phyloP scores from a whole-genome alignment of 2,797 vertebrate species.

The Takifugu rubripes region DNA sequence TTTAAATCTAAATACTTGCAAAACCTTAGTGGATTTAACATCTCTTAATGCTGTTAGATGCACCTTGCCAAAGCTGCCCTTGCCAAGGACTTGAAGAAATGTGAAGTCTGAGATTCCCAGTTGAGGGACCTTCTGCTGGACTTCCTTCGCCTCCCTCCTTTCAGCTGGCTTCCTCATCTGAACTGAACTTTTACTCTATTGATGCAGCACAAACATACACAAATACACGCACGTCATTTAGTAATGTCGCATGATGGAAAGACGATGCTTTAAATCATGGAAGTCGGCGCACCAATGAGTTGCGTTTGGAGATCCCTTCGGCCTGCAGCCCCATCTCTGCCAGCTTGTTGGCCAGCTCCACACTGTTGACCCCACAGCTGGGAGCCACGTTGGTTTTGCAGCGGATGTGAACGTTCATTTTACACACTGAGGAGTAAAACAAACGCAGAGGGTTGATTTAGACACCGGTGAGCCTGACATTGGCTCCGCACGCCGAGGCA shows the following conservation, averaged over 20 bases:
- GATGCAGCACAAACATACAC: neutral
- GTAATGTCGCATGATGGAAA: too few relatives aligned
- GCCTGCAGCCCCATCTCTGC: conserved; percentile 94
- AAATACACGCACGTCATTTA: too few relatives aligned
- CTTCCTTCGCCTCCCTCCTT: conserved; percentile 21
- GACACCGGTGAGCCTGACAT: neutral
- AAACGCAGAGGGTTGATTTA: conserved; percentile 22
- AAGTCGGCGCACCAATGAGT: conserved; percentile 60
- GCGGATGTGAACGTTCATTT: conserved; percentile 96
- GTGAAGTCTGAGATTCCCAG: conserved; percentile 86
- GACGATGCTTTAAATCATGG: neutral
- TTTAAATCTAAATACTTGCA: too few relatives aligned
- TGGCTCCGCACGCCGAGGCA: neutral
- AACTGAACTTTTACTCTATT: conserved; percentile 22
- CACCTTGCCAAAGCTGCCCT: conserved; percentile 98
- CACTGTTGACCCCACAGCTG: conserved; percentile 92
- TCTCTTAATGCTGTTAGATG: neutral
- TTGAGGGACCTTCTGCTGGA: conserved; percentile 30
- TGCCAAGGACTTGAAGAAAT: conserved; percentile 92
- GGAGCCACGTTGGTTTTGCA: conserved; percentile 94
- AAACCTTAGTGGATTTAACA: neutral
- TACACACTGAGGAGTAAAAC: conserved; percentile 80
- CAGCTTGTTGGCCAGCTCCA: conserved; percentile 89
- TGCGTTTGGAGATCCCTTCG: conserved; percentile 78
- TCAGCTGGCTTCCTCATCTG: conserved; percentile 21